Percentiles rank a stretch among this genome's conserved stretches.
Conservation (phyloP, 2,888 invertebrate genomes). For the Dioctria rufipes region DNA sequence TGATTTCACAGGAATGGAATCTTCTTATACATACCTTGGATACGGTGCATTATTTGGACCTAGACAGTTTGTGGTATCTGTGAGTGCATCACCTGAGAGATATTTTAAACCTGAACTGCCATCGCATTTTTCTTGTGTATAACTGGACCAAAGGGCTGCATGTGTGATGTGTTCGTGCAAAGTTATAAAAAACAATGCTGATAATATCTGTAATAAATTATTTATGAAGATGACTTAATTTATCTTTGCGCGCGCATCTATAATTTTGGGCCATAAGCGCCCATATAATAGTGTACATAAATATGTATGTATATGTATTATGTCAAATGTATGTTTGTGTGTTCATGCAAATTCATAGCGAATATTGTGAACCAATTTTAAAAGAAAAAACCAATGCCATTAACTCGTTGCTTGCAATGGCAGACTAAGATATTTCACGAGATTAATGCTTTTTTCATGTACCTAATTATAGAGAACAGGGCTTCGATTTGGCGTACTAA, state of each 20-base stretch:
- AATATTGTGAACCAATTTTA: no score
- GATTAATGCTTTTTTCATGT: constrained; percentile 4
- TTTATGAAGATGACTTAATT: background rate
- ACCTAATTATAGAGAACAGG: background rate
- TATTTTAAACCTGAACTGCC: constrained; percentile 82
- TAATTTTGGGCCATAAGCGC: constrained; percentile 19
- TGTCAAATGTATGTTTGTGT: no score
- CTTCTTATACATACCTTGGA: constrained; percentile 78
- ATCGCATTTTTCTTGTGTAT: constrained; percentile 72
- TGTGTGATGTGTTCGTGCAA: constrained; percentile 64
- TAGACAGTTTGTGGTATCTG: constrained; percentile 82
- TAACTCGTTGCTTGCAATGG: constrained; percentile 8
- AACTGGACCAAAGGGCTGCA: constrained; percentile 69
- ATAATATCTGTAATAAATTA: constrained; percentile 64
- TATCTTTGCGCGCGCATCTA: background rate
- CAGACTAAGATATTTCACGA: constrained; percentile 5
- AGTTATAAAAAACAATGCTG: constrained; percentile 67
- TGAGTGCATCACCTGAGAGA: constrained; percentile 89
- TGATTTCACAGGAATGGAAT: background rate
- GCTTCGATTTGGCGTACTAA: background rate
- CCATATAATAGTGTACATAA: background rate
- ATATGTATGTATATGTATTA: no score
- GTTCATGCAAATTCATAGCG: no score
- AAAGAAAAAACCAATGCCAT: background rate
- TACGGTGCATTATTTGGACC: constrained; percentile 89